Evolutionary conservation across 2,888 invertebrate genomes (phyloP).

Genomic region (Acanthosepion pharaonis): DNA sequence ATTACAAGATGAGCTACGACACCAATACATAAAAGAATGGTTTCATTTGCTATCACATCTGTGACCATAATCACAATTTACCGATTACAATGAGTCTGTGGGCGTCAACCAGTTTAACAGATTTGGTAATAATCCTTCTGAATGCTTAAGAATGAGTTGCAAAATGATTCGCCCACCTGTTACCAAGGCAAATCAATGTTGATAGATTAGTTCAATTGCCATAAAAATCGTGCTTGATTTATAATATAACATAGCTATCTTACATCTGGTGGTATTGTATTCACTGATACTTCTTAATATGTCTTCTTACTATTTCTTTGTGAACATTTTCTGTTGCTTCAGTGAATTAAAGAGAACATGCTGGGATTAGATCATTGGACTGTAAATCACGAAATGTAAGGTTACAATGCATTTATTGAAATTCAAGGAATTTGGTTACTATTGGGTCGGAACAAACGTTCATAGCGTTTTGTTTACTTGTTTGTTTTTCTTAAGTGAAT

Average conservation of each 20-base stretch:
- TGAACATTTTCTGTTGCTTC: background rate
- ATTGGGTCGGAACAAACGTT: background rate
- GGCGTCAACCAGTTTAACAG: slow-evolving; percentile 23
- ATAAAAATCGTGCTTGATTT: slow-evolving; percentile 11
- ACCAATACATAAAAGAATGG: background rate
- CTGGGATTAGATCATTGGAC: background rate
- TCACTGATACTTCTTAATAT: background rate
- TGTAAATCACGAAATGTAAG: background rate
- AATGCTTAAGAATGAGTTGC: background rate
- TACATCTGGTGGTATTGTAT: background rate
- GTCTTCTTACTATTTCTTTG: background rate
- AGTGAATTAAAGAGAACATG: background rate
- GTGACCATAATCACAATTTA: background rate
- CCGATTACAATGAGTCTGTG: background rate
- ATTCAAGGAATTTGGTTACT: background rate
- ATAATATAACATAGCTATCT: background rate
- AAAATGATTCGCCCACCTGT: background rate
- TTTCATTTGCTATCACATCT: slow-evolving; percentile 17
- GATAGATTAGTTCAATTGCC: background rate
- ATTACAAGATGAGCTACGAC: background rate
- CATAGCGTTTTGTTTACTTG: no score
- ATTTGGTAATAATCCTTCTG: background rate
- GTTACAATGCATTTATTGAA: background rate
- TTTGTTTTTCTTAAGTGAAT: no score
- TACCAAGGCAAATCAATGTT: background rate